A percentile compares a stretch with the other conserved stretches of the same genome.
These are phyloP conservation scores for Clupea harengus DNA, from an alignment of 2,113 vertebrate genomes.

Conservation along the genomic window DNA sequence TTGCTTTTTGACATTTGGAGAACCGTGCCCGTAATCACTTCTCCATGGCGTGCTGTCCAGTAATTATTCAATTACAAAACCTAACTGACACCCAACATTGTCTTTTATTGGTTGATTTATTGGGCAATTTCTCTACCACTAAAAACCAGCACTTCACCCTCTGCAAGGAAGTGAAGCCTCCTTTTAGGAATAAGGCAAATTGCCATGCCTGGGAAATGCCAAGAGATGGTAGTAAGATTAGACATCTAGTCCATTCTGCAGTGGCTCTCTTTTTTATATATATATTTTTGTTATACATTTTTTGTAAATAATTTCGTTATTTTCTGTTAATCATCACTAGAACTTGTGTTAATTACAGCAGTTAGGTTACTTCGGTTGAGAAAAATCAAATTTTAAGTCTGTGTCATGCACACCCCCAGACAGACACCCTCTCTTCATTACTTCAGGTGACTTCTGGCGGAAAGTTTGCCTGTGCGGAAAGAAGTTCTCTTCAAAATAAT, in stretches of 20 bases:
- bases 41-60: constrained; percentile 80
- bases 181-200: constrained; percentile 41
- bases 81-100: constrained; percentile 81
- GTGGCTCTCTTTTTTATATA: not conserved
- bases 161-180: constrained; percentile 53
- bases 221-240: constrained; percentile 19
- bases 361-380: too few species aligned
- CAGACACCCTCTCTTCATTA: constrained; percentile 54
- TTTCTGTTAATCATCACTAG: not conserved
- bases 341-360: not conserved
- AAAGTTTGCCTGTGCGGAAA: constrained; percentile 61
- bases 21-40: constrained; percentile 82
- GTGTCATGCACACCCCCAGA: constrained; percentile 24
- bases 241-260: not conserved
- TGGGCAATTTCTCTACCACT: constrained; percentile 83
- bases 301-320: not conserved
- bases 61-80: constrained; percentile 96
- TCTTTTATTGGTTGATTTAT: constrained; percentile 88
- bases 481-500: constrained; percentile 64
- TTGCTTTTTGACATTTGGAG: constrained; percentile 95
- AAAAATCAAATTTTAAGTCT: not conserved
- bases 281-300: too few species aligned
- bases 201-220: constrained; percentile 36
- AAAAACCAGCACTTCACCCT: constrained; percentile 85
- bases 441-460: constrained; percentile 62